phyloP scores from a whole-genome alignment of 2,797 vertebrate genomes.

The Pipistrellus pipistrellus region DNA sequence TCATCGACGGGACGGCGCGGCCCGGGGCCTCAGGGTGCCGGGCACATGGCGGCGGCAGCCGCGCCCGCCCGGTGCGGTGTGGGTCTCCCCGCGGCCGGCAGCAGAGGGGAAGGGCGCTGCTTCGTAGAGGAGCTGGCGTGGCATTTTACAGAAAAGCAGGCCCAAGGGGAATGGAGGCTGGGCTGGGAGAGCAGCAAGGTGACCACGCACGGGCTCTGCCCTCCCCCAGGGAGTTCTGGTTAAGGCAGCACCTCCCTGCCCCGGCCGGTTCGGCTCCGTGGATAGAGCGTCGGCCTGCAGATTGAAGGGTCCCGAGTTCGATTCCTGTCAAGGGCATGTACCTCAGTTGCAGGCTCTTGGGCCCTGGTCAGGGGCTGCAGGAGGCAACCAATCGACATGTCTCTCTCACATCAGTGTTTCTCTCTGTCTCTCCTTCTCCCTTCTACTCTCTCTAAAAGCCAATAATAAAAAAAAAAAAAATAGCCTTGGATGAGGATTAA shows the following conservation, averaged over 20 bases:
- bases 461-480: too few species aligned
- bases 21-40: not conserved
- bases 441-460: not conserved
- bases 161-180: not conserved
- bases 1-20: rapidly evolving
- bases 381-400: not conserved
- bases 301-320: not conserved
- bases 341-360: not conserved
- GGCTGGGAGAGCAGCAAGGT: not conserved
- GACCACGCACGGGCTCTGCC: not conserved
- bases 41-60: not conserved
- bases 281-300: not conserved
- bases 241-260: not conserved
- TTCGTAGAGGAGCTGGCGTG: not conserved
- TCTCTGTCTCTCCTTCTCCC: not conserved
- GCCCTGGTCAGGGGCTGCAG: not conserved
- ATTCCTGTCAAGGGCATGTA: not conserved
- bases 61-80: not conserved
- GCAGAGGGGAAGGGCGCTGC: not conserved
- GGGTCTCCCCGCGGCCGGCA: not conserved
- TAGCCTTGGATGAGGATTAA: too few species aligned
- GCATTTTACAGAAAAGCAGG: not conserved
- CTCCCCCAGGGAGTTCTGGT: not conserved
- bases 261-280: not conserved
- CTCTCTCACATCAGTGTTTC: not conserved